Conservation (phyloP, 2,797 vertebrate genomes). For the Fundulus diaphanus region DNA sequence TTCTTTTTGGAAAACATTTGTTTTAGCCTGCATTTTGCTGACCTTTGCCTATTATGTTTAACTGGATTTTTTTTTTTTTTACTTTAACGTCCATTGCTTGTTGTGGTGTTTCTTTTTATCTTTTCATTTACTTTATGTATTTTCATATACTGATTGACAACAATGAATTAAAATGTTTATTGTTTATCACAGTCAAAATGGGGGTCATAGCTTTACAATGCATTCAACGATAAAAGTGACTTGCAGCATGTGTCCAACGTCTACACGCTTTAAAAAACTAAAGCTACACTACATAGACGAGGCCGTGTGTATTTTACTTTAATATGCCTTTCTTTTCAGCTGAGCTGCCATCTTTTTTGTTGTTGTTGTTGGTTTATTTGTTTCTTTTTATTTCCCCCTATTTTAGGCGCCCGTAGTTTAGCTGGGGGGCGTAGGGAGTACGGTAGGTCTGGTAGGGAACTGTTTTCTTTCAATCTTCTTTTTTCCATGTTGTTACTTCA, state of each 20-base stretch:
- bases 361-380: conserved; percentile 59
- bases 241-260: conserved; percentile 33
- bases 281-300: conserved; percentile 66
- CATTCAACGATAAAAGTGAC: conserved; percentile 51
- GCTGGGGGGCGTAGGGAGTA: conserved; percentile 85
- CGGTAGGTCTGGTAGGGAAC: conserved; percentile 86
- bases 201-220: conserved; percentile 85
- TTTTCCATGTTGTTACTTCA: conserved; percentile 77
- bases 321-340: conserved; percentile 75
- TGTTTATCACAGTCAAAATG: conserved; percentile 71
- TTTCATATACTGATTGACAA: conserved; percentile 81
- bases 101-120: conserved; percentile 75
- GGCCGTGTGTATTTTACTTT: conserved; percentile 63
- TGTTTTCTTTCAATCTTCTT: conserved; percentile 66
- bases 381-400: conserved; percentile 51
- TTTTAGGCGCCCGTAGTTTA: conserved; percentile 86
- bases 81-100: conserved; percentile 53
- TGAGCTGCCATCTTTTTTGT: conserved; percentile 78
- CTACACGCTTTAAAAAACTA: conserved; percentile 42
- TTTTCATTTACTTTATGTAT: conserved; percentile 80
- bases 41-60: conserved; percentile 67
- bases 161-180: conserved; percentile 70
- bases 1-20: conserved; percentile 51
- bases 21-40: conserved; percentile 70
- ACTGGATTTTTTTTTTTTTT: conserved; percentile 48